phyloP scores from a whole-genome alignment of 2,797 vertebrate genomes.

The Micropoecilia bifurca region DNA sequence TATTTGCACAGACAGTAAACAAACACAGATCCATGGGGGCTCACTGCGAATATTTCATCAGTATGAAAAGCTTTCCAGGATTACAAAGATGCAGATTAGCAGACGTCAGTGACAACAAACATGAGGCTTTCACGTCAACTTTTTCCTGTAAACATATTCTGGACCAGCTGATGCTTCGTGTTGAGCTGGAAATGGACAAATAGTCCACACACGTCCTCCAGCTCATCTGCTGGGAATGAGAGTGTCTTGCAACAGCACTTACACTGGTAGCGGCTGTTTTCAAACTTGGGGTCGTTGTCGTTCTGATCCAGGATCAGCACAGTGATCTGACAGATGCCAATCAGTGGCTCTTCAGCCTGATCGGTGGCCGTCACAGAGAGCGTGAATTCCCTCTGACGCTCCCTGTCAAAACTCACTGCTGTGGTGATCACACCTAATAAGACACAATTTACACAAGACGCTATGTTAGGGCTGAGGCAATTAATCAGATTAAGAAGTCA shows the following conservation, averaged over 20 bases:
- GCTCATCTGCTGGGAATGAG: not conserved
- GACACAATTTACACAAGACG: not conserved
- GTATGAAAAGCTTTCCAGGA: conserved; percentile 55
- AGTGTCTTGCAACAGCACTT: not conserved
- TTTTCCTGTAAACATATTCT: not conserved
- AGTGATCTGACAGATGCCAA: conserved; percentile 87
- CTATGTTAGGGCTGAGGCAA: no score
- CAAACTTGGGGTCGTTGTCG: conserved; percentile 91
- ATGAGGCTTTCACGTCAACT: conserved; percentile 10
- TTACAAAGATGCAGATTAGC: conserved; percentile 34
- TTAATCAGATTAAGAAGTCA: no score
- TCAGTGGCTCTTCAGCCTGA: conserved; percentile 87
- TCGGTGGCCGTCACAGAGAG: conserved; percentile 89
- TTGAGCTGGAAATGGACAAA: not conserved
- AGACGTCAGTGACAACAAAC: not conserved
- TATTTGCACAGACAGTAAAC: conserved; percentile 73
- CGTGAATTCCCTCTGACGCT: conserved; percentile 85
- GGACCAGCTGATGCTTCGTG: not conserved
- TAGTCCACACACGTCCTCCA: not conserved
- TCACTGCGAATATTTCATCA: conserved; percentile 53
- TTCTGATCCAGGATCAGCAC: conserved; percentile 86
- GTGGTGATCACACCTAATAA: conserved; percentile 86
- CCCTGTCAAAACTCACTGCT: conserved; percentile 85
- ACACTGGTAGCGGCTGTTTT: conserved; percentile 89
- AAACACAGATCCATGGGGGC: conserved; percentile 60